Evolutionary conservation across 1,140 invertebrate genomes (phyloP).

Genomic region (Habropoda laboriosa): DNA sequence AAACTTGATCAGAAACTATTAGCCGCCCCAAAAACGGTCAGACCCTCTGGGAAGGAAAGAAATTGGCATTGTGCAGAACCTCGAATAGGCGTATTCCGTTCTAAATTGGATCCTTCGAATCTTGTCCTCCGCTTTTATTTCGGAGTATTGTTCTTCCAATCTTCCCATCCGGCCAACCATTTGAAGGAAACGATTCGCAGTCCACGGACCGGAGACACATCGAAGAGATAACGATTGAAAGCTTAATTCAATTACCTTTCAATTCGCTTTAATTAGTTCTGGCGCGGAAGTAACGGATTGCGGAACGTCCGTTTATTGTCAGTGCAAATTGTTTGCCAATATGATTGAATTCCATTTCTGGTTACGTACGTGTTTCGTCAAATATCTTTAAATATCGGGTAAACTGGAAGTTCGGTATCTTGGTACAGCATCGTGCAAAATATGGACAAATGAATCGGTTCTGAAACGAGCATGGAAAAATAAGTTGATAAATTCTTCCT

Average conservation of each 20-base stretch:
- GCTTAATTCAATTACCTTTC: conserved; percentile 51
- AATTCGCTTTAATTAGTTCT: conserved; percentile 41
- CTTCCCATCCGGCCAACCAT: conserved; percentile 36
- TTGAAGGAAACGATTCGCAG: conserved; percentile 36
- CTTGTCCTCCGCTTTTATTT: conserved; percentile 50
- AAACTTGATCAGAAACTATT: conserved; percentile 37
- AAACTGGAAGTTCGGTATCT: no score
- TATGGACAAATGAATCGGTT: no score
- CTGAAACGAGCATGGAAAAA: no score
- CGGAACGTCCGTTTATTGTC: conserved; percentile 16
- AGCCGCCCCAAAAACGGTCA: conserved; percentile 31
- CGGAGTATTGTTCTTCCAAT: conserved; percentile 47
- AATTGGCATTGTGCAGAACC: conserved; percentile 42
- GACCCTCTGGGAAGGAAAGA: conserved; percentile 40
- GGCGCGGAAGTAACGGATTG: conserved; percentile 21
- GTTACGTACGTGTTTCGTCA: neutral
- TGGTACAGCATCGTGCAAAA: no score
- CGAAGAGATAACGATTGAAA: conserved; percentile 42
- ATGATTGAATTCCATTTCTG: conserved; percentile 9
- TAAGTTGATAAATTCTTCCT: no score
- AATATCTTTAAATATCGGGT: no score
- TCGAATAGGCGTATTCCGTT: conserved; percentile 46
- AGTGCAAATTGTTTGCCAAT: neutral
- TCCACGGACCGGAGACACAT: conserved; percentile 3
- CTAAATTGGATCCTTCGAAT: conserved; percentile 51